These are phyloP conservation scores for Chrosomus eos DNA, from an alignment of 2,797 vertebrate species.

Conservation along the genomic window DNA sequence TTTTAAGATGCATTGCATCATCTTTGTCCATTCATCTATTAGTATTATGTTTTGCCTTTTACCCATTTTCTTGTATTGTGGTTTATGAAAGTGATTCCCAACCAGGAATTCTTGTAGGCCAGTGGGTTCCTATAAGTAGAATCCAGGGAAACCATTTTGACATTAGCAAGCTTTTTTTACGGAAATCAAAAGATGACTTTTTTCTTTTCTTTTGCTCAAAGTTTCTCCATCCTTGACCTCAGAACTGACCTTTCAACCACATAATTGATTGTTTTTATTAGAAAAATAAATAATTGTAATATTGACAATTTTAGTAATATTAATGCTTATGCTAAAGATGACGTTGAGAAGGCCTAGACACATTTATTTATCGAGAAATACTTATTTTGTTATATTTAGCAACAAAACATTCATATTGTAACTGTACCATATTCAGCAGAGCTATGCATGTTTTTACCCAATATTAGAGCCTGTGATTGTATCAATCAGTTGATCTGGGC, in stretches of 20 bases:
- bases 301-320: background rate
- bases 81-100: conserved; percentile 12
- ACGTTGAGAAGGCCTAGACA: background rate
- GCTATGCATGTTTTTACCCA: conserved; percentile 17
- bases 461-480: conserved; percentile 22
- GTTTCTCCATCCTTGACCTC: background rate
- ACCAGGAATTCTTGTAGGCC: background rate
- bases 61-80: conserved; percentile 7
- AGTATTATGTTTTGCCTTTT: background rate
- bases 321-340: background rate
- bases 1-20: conserved; percentile 29
- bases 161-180: background rate
- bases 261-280: too few species aligned
- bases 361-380: background rate
- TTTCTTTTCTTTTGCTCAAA: background rate
- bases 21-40: background rate
- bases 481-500: conserved; percentile 18
- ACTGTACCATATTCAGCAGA: background rate
- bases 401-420: conserved; percentile 1
- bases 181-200: background rate
- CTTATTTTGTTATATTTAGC: conserved; percentile 4
- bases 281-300: background rate
- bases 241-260: background rate
- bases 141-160: background rate
- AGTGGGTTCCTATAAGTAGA: background rate